phyloP scores from a whole-genome alignment of 2,797 vertebrate genomes.

The Pseudomugil gertrudae region DNA sequence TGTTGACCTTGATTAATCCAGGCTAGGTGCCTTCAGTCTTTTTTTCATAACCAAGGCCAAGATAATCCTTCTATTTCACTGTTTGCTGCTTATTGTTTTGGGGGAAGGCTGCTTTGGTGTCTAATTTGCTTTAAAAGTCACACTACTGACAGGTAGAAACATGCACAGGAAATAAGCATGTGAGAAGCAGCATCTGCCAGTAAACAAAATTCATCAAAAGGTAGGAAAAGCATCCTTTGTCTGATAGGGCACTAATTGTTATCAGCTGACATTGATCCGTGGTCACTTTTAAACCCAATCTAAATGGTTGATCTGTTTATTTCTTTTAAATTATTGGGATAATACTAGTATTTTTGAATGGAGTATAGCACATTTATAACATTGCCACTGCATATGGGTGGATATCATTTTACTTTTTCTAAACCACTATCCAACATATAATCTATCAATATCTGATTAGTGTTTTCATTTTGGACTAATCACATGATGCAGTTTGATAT shows the following conservation, averaged over 20 bases:
- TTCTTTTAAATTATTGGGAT: background rate
- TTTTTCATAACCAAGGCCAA: constrained; percentile 7
- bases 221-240: background rate
- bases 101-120: constrained; percentile 1
- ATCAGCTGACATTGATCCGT: constrained; percentile 1
- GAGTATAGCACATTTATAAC: background rate
- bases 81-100: background rate
- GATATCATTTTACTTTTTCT: background rate
- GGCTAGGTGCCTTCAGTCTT: background rate
- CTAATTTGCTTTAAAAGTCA: constrained; percentile 5
- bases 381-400: background rate
- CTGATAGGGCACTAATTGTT: background rate
- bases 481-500: background rate
- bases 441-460: background rate
- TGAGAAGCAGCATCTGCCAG: background rate
- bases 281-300: background rate
- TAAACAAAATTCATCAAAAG: background rate
- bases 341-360: background rate
- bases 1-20: constrained; percentile 14
- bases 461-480: background rate
- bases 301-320: background rate
- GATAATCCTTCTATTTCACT: constrained; percentile 11
- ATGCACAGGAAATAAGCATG: background rate
- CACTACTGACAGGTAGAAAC: background rate
- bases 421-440: background rate